A percentile compares a stretch with the other conserved stretches of the same genome.
phyloP scores from a whole-genome alignment of 1,140 invertebrate species.

The Papilio polytes region DNA sequence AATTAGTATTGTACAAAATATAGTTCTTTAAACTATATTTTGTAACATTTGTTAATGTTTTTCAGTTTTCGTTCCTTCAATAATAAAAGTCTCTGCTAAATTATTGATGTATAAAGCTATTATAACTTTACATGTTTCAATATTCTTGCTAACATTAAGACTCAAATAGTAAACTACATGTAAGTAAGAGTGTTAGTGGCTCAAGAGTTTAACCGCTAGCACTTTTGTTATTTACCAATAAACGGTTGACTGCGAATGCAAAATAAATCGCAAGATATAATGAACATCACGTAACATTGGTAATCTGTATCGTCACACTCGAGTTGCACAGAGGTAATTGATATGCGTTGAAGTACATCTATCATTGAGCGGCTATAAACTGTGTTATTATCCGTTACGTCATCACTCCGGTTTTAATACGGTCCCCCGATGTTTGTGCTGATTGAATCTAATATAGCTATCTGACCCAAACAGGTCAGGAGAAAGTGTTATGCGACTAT shows the following conservation, averaged over 20 bases:
- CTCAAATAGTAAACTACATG: neutral
- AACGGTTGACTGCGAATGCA: neutral
- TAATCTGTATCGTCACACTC: neutral
- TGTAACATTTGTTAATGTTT: neutral
- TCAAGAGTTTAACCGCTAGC: too few species aligned
- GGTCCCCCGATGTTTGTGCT: conserved; percentile 15
- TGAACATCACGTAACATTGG: conserved; percentile 20
- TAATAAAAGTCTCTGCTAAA: too few species aligned
- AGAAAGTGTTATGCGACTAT: neutral
- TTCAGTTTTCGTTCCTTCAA: neutral
- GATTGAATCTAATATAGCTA: conserved; percentile 20
- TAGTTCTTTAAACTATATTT: neutral
- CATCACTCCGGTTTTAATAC: conserved; percentile 29
- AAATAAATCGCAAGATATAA: conserved; percentile 2
- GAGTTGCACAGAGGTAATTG: conserved; percentile 30
- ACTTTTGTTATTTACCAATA: neutral
- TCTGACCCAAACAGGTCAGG: neutral
- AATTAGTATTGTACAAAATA: neutral
- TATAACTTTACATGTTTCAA: too few species aligned
- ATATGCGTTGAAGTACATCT: conserved; percentile 17
- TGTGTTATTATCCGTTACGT: conserved; percentile 33
- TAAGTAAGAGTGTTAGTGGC: neutral
- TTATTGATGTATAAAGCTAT: too few species aligned
- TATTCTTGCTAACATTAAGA: too few species aligned
- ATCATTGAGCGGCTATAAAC: conserved; percentile 16